Base-by-base conservation (phyloP, 2,113 vertebrate species). In the Herpailurus yagouaroundi region DNA sequence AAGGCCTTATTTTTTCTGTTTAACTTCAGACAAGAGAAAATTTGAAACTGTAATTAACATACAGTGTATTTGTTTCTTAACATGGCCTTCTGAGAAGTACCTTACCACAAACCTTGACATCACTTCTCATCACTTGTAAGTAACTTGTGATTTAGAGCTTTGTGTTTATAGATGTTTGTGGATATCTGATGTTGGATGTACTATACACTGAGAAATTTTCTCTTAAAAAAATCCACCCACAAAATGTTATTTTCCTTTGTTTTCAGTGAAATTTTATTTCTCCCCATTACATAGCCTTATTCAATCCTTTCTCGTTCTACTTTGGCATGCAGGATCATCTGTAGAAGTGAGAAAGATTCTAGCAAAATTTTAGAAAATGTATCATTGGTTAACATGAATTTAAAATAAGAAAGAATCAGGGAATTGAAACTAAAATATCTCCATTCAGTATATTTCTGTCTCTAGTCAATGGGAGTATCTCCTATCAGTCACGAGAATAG, bases 11-110 rank as follows among this genome's bases (percentile, higher is more conserved):
- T 95, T 93, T 74, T 74, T 81, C 38, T 91, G n/a, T 74, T 92
- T 94, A 69, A 50, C n/a, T 71, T 88, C 15, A 92, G 68, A 88
- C 55, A 63, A 45, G 50, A 94, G 95, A 33, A 91, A 95, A 96
- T 69, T 88, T 63, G 57, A 95, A 97, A 71, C 55, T 74, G 7
- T 60, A 77, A 77, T 84, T 76, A 85, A 69, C 11, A 3, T 29
- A 19, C 33, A 45, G 36, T 11, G 10, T 73, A 38, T 36, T 52
- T 92, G 33, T 90, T 95, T 68, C 87, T 89, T 92, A 85, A 29
- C 33, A 23, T 13, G n/a, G n/a, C 21, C 80, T 96, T 60, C 52
- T 79, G 87, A 73, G 73, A 95, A 89, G 45, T 31, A 55, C 15
- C 31, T 89, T n/a, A 21, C 83, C 16, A 41, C 64, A 64, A 27